Conservation (phyloP, 2,113 vertebrate species). For the Motacilla tschutschensis region DNA sequence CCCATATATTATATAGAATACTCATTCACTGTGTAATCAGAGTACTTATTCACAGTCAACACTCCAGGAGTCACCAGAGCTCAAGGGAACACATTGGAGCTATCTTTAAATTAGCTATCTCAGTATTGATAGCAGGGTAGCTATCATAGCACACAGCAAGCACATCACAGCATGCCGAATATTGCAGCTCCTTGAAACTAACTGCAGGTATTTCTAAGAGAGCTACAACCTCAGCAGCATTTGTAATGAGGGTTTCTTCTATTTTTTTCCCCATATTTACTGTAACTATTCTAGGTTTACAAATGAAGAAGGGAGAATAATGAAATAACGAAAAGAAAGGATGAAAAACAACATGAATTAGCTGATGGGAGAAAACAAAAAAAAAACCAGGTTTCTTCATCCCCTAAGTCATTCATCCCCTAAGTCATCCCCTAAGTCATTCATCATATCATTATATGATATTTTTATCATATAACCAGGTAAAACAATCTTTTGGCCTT, state of each 20-base stretch:
- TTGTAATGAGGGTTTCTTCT: not conserved
- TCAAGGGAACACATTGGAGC: slow-evolving; percentile 25
- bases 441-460: too few relatives aligned
- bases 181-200: not conserved
- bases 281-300: not conserved
- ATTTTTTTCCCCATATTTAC: not conserved
- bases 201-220: not conserved
- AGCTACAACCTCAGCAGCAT: not conserved
- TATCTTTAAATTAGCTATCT: slow-evolving; percentile 50
- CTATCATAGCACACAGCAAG: slow-evolving; percentile 4
- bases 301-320: not conserved
- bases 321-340: not conserved
- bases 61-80: not conserved
- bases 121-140: not conserved
- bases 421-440: not conserved
- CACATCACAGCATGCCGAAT: not conserved
- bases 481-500: not conserved
- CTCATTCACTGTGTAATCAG: slow-evolving; percentile 31
- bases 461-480: not conserved
- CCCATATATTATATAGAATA: not conserved
- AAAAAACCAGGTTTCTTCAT: not conserved
- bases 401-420: not conserved
- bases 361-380: not conserved
- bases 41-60: slow-evolving; percentile 38
- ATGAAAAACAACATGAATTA: not conserved